phyloP scores from a whole-genome alignment of 2,113 vertebrate species.

The Hippolais icterina region DNA sequence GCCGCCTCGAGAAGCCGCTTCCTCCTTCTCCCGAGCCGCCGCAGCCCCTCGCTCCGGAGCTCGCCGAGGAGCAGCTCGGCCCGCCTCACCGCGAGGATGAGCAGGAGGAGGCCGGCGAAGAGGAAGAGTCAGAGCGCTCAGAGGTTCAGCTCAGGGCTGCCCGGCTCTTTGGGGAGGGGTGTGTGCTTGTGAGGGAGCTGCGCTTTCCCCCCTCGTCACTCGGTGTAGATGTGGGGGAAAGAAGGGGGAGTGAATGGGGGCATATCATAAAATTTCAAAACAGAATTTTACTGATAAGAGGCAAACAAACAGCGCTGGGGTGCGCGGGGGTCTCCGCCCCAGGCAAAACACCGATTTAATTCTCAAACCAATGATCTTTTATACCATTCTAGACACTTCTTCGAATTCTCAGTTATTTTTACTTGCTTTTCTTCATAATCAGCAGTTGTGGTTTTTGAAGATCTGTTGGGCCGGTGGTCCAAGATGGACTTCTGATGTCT shows the following conservation, averaged over 20 bases:
- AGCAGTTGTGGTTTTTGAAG: too few relatives aligned
- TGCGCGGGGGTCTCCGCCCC: too few relatives aligned
- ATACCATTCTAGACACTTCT: too few relatives aligned
- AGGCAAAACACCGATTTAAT: too few relatives aligned
- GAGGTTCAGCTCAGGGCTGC: slow-evolving; percentile 41
- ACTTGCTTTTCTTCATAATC: too few relatives aligned
- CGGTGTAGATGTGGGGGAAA: rapidly evolving
- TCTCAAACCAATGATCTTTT: too few relatives aligned
- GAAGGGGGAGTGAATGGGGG: rapidly evolving
- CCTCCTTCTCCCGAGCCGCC: not conserved
- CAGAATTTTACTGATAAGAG: too few relatives aligned
- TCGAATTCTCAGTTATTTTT: too few relatives aligned
- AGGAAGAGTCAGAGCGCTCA: not conserved
- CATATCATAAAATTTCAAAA: too few relatives aligned
- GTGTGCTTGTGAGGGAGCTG: not conserved
- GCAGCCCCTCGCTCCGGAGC: not conserved
- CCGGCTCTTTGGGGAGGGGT: not conserved
- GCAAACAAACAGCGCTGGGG: too few relatives aligned
- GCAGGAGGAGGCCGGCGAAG: not conserved
- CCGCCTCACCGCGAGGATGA: not conserved
- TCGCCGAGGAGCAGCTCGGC: not conserved
- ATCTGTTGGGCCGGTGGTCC: too few relatives aligned
- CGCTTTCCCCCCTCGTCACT: not conserved
- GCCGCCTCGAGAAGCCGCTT: not conserved
- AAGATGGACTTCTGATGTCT: too few relatives aligned